Conservation (phyloP, 2,797 vertebrate species). For the Carapus acus region DNA sequence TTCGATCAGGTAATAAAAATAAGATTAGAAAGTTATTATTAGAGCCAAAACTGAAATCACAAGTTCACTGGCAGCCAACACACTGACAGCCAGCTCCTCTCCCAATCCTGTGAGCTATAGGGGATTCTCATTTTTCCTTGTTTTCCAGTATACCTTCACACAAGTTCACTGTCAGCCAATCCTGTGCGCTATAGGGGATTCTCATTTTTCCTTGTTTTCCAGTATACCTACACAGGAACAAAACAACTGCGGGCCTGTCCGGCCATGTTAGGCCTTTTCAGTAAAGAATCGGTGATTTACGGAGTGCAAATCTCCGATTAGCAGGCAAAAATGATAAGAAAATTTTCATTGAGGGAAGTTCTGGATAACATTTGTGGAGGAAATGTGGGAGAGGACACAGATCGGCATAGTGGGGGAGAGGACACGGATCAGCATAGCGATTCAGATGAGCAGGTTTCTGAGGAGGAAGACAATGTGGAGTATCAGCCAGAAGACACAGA, state of each 20-base stretch:
- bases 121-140: not conserved
- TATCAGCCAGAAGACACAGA: constrained; percentile 17
- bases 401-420: no score
- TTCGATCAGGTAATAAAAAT: not conserved
- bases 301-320: constrained; percentile 9
- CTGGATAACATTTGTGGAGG: constrained; percentile 3
- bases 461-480: constrained; percentile 7
- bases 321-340: constrained; percentile 17
- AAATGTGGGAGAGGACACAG: no score
- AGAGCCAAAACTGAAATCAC: not conserved
- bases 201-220: not conserved
- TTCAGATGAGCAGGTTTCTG: constrained; percentile 5
- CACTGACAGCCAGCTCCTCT: not conserved
- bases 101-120: not conserved
- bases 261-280: no score
- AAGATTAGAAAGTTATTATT: not conserved
- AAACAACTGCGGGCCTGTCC: no score
- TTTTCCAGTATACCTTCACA: not conserved
- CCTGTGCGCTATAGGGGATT: not conserved
- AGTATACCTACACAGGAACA: not conserved
- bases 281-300: not conserved
- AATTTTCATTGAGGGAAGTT: constrained; percentile 1
- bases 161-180: not conserved
- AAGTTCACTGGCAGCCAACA: not conserved
- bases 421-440: no score